Conservation (phyloP, 2,113 vertebrate species). For the Otocyon megalotis region DNA sequence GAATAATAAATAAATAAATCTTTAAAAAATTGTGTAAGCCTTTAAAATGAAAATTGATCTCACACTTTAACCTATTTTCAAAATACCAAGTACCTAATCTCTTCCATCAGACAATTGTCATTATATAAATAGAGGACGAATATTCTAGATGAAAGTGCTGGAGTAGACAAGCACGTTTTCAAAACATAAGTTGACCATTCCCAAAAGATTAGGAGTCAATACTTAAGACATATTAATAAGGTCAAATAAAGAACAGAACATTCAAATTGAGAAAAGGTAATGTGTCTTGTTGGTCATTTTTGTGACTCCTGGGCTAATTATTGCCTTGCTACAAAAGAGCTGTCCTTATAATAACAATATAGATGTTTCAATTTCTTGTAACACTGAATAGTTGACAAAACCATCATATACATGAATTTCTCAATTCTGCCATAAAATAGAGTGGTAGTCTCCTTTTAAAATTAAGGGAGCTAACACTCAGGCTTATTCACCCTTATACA, state of each 20-base stretch:
- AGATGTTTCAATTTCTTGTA: background rate
- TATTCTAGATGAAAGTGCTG: slow-evolving; percentile 64
- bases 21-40: slow-evolving; percentile 27
- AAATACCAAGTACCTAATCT: slow-evolving; percentile 61
- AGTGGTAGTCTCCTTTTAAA: slow-evolving; percentile 18
- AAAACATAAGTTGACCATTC: slow-evolving; percentile 46
- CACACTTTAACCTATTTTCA: slow-evolving; percentile 60
- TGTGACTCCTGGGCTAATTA: slow-evolving; percentile 31
- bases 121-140: slow-evolving; percentile 60
- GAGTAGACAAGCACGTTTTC: slow-evolving; percentile 49
- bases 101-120: slow-evolving; percentile 49
- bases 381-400: background rate
- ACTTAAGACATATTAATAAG: slow-evolving; percentile 43
- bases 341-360: background rate
- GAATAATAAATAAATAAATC: too few species aligned
- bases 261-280: slow-evolving; percentile 49
- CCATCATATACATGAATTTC: background rate
- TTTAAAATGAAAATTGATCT: slow-evolving; percentile 67
- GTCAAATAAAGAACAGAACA: slow-evolving; percentile 42
- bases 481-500: background rate
- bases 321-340: slow-evolving; percentile 20
- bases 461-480: slow-evolving; percentile 49
- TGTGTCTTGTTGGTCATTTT: slow-evolving; percentile 41
- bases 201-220: slow-evolving; percentile 32
- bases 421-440: slow-evolving; percentile 18